Base-by-base conservation (phyloP, 1,140 invertebrate species). In the Saccostrea echinata region DNA sequence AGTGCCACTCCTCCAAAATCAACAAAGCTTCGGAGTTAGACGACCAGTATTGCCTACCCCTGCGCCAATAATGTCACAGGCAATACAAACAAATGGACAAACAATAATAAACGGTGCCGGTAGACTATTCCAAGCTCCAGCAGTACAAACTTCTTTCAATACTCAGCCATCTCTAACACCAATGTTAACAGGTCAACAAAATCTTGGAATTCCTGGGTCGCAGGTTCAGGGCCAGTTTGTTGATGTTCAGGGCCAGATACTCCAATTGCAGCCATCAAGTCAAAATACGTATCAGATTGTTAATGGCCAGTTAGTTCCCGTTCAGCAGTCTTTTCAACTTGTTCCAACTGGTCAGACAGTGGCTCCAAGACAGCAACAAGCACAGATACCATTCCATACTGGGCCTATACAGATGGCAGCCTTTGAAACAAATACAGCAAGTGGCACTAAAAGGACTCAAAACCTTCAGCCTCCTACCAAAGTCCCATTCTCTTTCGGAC, bases 281-380 rank as follows among this genome's bases (percentile, higher is more conserved):
- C 68, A 76, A 76, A 27, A 76, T 33, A 76, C 68, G 4, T 76
- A 76, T 33, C 68, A 76, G 18, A 27, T 76, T 33, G 30, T 76
- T 4, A 76, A 76, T 27, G 68, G 68, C 24, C 68, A 76, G 11
- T 33, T 76, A 33, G 68, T 76, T 4, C 68, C 68, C 4, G 68
- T 76, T 35, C 68, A 35, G 30, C 68, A 76, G 12, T 33, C 68
- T 30, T 76, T 76, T 33, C 68, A 76, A 30, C 30, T 76, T 24
- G 24, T 76, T 76, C 68, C 68, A 76, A 76, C 68, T 33, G 68
- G 68, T 33, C 68, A 76, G 27, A 76, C 68, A 30, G 27, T 76
- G 24, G 27, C 68, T 13, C 68, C 68, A 33, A 11, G 68, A 76
- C 30, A 33, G 27, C 24, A 24, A 71, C 64, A 27, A 33, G 24